phyloP scores from a whole-genome alignment of 2,113 vertebrate species.

The Promerops cafer region DNA sequence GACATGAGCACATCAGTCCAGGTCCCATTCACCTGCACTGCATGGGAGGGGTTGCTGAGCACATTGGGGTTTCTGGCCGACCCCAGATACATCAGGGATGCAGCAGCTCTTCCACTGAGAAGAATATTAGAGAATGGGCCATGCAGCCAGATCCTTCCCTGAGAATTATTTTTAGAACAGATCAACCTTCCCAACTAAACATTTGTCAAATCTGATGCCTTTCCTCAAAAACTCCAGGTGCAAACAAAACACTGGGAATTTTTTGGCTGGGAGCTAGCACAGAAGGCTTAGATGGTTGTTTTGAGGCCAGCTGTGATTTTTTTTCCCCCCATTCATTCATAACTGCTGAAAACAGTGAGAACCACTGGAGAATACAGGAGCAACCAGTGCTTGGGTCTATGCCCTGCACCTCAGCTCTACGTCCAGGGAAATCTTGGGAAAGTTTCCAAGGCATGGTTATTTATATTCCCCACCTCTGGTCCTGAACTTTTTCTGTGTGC shows the following conservation, averaged over 20 bases:
- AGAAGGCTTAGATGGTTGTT: background rate
- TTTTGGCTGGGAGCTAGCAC: conserved; percentile 8
- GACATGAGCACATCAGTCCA: fast-evolving
- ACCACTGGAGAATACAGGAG: background rate
- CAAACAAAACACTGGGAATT: background rate
- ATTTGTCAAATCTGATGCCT: background rate
- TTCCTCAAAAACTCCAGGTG: conserved; percentile 10
- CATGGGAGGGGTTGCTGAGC: background rate
- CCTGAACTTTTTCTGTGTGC: conserved; percentile 25
- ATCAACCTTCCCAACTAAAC: background rate
- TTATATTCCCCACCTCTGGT: conserved; percentile 19
- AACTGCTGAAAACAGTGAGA: background rate
- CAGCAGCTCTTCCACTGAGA: background rate
- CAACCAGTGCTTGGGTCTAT: background rate
- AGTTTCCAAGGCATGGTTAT: background rate
- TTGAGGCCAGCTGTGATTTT: conserved; percentile 29
- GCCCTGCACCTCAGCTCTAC: background rate
- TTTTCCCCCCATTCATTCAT: background rate
- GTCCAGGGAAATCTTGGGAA: background rate
- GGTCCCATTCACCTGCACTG: fast-evolving
- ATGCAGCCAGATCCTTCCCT: background rate
- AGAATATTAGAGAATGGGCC: background rate
- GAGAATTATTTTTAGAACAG: background rate
- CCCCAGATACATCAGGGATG: background rate
- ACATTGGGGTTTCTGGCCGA: background rate